Evolutionary conservation across 2,113 vertebrate genomes (phyloP), one percentile per base, ranked within the genome.

Genomic region (Pseudopodoces humilis): DNA sequence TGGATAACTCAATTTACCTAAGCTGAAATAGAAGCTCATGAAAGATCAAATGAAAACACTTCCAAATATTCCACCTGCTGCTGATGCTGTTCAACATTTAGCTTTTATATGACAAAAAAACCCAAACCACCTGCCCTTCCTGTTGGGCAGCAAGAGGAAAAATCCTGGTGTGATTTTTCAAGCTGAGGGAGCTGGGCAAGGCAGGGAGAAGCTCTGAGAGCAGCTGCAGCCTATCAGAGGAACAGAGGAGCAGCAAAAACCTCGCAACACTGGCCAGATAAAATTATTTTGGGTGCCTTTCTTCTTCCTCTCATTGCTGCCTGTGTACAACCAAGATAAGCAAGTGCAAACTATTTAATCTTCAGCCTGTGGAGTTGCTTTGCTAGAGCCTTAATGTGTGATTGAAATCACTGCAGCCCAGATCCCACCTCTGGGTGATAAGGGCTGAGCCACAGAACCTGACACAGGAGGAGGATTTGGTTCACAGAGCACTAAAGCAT

Each of bases 321-420:
- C 87, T 76, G 81, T 64, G 82, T 87, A 52, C 80, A 55, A 89
- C 30, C 83, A 64, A 87, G 92, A 96, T 84, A 94, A 94, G 60
- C 46, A 86, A 76, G 88, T 64, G 81, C 43, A 71, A 85, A 83
- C 50, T 63, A 31, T 84, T 96, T 97, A 91, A 52, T 94, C 67
- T 78, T 4, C 67, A 78, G 64, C 37, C 86, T n/a, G 72, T 60
- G 27, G 47, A 83, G 69, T 22, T 81, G 39, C 47, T 77, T 65
- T 70, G 50, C 63, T 71, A 11, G 62, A 60, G 80, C 28, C 80
- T 55, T 28, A 60, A 75, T 6, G 39, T 1, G 28, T 31, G 93
- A 87, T 53, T 15, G 92, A 44, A 86, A 90, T 80, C 65, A 20
- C 75, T 49, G 49, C 76, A 55, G 86, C 76, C 70, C 78, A 35